Conservation (phyloP, 2,888 invertebrate species). For the Eilema caniola region DNA sequence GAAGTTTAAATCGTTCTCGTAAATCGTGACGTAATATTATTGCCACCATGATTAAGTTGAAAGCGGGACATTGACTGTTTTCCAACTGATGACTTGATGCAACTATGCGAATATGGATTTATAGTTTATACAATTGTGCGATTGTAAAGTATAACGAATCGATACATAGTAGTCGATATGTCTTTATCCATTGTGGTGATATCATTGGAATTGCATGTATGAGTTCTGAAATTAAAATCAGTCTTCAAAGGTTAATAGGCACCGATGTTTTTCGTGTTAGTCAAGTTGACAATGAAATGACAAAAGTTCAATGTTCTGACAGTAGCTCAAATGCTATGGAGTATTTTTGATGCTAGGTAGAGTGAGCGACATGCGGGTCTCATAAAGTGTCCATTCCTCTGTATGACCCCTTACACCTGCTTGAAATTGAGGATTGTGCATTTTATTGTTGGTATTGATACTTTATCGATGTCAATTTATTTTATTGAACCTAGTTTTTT, state of each 20-base stretch:
- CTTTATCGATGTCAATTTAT: too few species aligned
- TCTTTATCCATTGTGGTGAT: conserved; percentile 21
- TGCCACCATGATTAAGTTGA: conserved; percentile 57
- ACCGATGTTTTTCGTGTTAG: neutral
- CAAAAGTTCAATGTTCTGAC: neutral
- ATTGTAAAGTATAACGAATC: conserved; percentile 12
- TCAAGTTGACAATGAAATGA: neutral
- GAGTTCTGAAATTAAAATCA: conserved; percentile 22
- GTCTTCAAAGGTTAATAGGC: neutral
- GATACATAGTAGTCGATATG: conserved; percentile 14
- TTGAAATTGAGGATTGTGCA: too few species aligned
- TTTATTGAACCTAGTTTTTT: too few species aligned
- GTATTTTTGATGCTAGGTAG: too few species aligned
- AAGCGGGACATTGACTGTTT: conserved; percentile 52
- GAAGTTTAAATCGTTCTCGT: conserved; percentile 61
- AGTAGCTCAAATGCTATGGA: too few species aligned
- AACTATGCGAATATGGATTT: conserved; percentile 7
- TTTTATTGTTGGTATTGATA: too few species aligned
- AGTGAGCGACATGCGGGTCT: too few species aligned
- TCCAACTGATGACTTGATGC: neutral
- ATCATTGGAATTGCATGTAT: conserved; percentile 22
- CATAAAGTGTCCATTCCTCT: too few species aligned
- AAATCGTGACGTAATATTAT: conserved; percentile 66
- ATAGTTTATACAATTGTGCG: conserved; percentile 10
- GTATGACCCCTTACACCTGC: too few species aligned